These are phyloP conservation scores for Anas bernieri DNA, from an alignment of 2,797 vertebrate genomes.

Conservation along the genomic window DNA sequence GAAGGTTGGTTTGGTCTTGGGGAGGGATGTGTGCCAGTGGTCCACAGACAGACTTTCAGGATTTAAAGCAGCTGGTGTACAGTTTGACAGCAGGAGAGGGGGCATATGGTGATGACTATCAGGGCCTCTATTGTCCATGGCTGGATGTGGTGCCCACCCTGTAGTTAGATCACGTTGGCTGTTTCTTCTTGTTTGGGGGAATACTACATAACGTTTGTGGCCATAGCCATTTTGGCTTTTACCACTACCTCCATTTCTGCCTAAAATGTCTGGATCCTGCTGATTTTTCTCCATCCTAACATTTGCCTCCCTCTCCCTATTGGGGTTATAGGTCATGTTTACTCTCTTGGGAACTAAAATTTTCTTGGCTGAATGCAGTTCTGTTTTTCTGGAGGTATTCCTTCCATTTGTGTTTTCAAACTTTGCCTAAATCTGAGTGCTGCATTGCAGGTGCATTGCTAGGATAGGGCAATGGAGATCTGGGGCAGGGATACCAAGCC, in stretches of 20 bases:
- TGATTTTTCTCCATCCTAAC: background rate
- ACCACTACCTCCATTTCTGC: background rate
- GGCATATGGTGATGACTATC: background rate
- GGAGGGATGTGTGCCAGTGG: background rate
- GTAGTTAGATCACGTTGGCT: background rate
- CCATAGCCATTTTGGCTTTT: background rate
- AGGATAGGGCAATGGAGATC: background rate
- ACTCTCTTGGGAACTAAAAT: accelerated
- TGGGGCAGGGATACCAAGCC: background rate
- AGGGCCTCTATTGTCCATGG: background rate
- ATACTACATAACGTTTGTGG: background rate
- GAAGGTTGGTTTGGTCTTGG: background rate
- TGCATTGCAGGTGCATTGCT: background rate
- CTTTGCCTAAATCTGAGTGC: background rate
- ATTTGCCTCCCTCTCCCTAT: background rate
- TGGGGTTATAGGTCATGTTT: background rate
- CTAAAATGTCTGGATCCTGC: background rate
- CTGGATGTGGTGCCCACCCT: background rate
- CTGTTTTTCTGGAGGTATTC: background rate
- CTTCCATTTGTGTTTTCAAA: background rate
- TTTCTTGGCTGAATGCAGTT: background rate
- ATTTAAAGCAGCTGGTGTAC: background rate
- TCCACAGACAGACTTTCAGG: background rate
- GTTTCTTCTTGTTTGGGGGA: background rate
- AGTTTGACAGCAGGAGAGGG: background rate